Percentiles rank a stretch among this genome's conserved stretches.
Conservation (phyloP, 2,888 invertebrate species). For the Epirrhoe tristata region DNA sequence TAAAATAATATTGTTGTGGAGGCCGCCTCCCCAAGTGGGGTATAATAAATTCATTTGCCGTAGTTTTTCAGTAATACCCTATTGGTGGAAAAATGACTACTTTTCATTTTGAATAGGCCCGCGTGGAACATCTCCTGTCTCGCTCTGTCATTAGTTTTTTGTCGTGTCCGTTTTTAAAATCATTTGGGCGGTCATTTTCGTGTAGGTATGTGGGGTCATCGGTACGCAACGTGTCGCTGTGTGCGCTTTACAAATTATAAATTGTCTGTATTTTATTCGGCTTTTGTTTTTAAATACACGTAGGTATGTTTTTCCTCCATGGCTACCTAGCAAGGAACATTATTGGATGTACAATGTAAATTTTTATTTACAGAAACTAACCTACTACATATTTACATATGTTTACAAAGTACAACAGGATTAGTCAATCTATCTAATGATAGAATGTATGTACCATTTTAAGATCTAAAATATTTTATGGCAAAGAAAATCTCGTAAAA, state of each 20-base stretch:
- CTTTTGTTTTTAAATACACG: constrained; percentile 31
- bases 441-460: too few species aligned
- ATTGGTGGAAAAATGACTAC: constrained; percentile 84
- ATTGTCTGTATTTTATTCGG: constrained; percentile 30
- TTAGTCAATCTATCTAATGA: too few species aligned
- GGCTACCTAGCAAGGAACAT: neutral
- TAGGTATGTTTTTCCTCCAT: constrained; percentile 19
- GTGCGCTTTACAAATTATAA: constrained; percentile 34
- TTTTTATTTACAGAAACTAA: too few species aligned
- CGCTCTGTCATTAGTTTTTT: constrained; percentile 66
- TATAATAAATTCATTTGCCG: constrained; percentile 82
- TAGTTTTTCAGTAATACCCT: constrained; percentile 84
- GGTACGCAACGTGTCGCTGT: constrained; percentile 23
- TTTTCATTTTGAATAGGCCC: constrained; percentile 71
- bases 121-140: constrained; percentile 64
- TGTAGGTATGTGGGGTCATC: constrained; percentile 21
- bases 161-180: constrained; percentile 52
- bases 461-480: too few species aligned
- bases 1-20: constrained; percentile 68
- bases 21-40: constrained; percentile 53
- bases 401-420: too few species aligned
- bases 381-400: too few species aligned
- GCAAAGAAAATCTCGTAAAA: too few species aligned
- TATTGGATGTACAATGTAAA: too few species aligned
- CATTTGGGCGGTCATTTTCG: constrained; percentile 41